Conservation (phyloP, 2,888 invertebrate genomes). For the Agriopis aurantiaria region DNA sequence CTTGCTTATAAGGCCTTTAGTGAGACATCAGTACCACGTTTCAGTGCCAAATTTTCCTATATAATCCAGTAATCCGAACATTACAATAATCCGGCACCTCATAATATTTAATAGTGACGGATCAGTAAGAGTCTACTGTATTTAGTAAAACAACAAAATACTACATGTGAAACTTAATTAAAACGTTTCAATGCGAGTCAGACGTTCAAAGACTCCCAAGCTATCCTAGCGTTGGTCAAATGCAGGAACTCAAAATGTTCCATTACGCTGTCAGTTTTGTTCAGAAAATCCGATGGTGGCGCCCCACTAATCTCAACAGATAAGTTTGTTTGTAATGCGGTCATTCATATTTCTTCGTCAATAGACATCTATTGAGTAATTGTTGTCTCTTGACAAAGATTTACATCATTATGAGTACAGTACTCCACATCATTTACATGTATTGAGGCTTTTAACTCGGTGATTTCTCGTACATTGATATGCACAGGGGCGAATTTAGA, state of each 20-base stretch:
- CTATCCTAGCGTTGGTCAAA: too few species aligned
- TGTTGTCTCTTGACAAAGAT: slow-evolving; percentile 1
- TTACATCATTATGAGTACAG: slow-evolving; percentile 12
- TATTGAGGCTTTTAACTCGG: slow-evolving; percentile 14
- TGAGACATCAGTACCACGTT: too few species aligned
- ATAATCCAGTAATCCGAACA: too few species aligned
- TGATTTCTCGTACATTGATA: slow-evolving; percentile 24
- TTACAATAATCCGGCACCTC: too few species aligned
- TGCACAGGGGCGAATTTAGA: slow-evolving; percentile 10
- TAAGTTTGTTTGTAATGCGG: slow-evolving; percentile 2
- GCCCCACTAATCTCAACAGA: not conserved
- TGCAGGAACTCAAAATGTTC: not conserved
- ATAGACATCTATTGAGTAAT: slow-evolving; percentile 11
- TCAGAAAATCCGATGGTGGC: not conserved
- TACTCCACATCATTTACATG: slow-evolving; percentile 7
- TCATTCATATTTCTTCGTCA: slow-evolving; percentile 1
- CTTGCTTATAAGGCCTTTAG: too few species aligned
- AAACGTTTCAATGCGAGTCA: too few species aligned
- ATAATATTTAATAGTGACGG: too few species aligned
- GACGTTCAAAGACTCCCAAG: too few species aligned
- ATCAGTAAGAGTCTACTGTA: too few species aligned
- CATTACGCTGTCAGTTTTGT: not conserved
- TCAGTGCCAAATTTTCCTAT: too few species aligned
- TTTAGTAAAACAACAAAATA: too few species aligned
- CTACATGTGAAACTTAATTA: too few species aligned